A percentile compares a stretch with the other conserved stretches of the same genome.
Conservation (phyloP, 2,888 invertebrate genomes). For the Seira ritae region DNA sequence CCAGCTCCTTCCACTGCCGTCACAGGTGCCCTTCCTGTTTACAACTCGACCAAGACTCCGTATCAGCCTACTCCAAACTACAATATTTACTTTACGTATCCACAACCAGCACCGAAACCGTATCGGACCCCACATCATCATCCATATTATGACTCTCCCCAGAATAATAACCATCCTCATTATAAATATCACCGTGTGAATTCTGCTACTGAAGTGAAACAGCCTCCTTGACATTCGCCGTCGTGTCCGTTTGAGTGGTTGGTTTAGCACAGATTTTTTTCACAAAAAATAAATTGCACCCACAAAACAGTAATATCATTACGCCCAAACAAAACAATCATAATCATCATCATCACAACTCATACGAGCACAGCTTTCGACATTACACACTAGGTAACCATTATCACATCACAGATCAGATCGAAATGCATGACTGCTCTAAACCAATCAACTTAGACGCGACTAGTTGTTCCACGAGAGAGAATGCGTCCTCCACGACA, state of each 20-base stretch:
- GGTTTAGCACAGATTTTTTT: conserved; percentile 45
- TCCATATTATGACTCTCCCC: conserved; percentile 32
- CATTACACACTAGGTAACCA: background rate
- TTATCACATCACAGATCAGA: background rate
- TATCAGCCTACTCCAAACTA: conserved; percentile 58
- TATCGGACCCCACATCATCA: conserved; percentile 26
- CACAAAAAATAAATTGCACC: conserved; percentile 18
- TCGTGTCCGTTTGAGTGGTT: conserved; percentile 57
- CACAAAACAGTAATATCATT: background rate
- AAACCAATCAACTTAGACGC: conserved; percentile 3
- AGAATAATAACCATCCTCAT: conserved; percentile 46
- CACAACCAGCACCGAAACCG: conserved; percentile 59
- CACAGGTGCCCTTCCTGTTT: conserved; percentile 46
- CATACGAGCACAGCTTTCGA: background rate
- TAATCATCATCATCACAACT: conserved; percentile 5
- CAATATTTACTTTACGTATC: conserved; percentile 61
- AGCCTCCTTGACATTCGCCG: conserved; percentile 57
- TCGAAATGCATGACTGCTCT: background rate
- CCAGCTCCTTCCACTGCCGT: conserved; percentile 30
- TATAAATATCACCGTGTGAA: conserved; percentile 33
- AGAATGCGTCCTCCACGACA: too few relatives aligned
- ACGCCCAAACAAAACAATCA: conserved; percentile 1
- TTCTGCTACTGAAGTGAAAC: conserved; percentile 27
- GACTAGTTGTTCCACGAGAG: background rate
- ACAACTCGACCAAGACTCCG: conserved; percentile 60